Conservation (phyloP, 2,797 vertebrate species). For the Tarsius wallacei region DNA sequence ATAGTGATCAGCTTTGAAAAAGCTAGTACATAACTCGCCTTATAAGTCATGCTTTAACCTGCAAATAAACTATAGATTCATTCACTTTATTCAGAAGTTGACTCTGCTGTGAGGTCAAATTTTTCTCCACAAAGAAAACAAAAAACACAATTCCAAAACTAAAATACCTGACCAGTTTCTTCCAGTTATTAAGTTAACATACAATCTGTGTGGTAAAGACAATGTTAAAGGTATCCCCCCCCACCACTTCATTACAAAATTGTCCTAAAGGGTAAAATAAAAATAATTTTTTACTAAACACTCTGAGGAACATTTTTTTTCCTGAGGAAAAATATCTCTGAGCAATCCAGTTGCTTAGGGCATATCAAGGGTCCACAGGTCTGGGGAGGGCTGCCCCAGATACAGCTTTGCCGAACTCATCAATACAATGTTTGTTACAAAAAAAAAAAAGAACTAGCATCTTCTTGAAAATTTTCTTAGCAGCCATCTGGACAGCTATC, state of each 20-base stretch:
- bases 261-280: conserved; percentile 25
- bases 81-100: background rate
- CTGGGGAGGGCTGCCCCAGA: background rate
- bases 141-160: background rate
- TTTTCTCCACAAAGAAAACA: background rate
- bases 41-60: background rate
- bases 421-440: background rate
- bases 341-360: background rate
- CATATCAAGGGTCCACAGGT: background rate
- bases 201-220: background rate
- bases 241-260: background rate
- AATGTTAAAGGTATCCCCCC: background rate
- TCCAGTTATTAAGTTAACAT: background rate
- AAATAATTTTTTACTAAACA: background rate
- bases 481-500: background rate
- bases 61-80: background rate
- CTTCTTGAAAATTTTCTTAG: background rate
- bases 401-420: background rate
- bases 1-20: background rate
- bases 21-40: background rate
- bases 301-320: background rate
- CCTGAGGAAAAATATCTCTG: background rate
- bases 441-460: background rate
- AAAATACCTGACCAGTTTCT: background rate
- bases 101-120: background rate